These are phyloP conservation scores for Columbina picui DNA, from an alignment of 2,113 vertebrate genomes.

Conservation along the genomic window DNA sequence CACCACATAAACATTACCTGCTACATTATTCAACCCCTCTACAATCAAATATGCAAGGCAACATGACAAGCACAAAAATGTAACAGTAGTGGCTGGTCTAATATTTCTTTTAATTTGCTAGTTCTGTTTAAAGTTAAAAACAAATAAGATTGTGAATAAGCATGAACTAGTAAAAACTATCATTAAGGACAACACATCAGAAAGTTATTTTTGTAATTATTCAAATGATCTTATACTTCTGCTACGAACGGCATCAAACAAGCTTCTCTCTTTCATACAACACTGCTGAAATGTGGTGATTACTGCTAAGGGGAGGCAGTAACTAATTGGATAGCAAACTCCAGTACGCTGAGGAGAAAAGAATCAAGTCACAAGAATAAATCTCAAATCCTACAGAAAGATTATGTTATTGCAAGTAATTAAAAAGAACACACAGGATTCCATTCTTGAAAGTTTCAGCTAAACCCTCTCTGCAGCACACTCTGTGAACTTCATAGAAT, in stretches of 20 bases:
- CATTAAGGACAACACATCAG: not conserved
- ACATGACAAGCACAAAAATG: not conserved
- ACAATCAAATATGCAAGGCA: not conserved
- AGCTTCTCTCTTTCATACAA: not conserved
- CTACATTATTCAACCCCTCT: not conserved
- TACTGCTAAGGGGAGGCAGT: not conserved
- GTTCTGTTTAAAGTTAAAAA: not conserved
- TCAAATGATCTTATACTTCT: not conserved
- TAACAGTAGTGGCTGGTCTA: not conserved
- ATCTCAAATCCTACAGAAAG: not conserved
- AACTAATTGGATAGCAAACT: not conserved
- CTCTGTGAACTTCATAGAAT: not conserved
- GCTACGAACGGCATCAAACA: not conserved
- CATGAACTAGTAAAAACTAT: not conserved
- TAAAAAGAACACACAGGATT: not conserved
- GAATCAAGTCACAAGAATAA: not conserved
- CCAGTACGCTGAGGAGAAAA: not conserved
- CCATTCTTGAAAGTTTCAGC: not conserved
- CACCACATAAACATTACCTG: slow-evolving; percentile 61
- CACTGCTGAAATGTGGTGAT: not conserved
- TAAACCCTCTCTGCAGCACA: not conserved
- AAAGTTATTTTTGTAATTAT: not conserved
- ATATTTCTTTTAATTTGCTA: not conserved
- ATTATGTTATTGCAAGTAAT: not conserved
- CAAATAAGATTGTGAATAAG: not conserved